Conservation (phyloP, 92 coral and sea anemone genomes). For the Umimayanthus chanpuru region DNA sequence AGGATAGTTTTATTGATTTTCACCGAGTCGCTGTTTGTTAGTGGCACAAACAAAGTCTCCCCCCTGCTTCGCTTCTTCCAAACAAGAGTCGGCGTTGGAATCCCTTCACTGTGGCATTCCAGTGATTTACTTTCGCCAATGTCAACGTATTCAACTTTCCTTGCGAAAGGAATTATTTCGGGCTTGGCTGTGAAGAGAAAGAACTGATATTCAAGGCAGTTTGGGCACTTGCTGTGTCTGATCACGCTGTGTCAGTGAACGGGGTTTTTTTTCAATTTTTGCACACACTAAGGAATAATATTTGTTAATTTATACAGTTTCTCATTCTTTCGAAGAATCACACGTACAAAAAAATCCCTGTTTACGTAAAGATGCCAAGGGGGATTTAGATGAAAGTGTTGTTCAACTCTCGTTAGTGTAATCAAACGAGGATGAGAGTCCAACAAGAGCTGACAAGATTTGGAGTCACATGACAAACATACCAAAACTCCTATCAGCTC, state of each 20-base stretch:
- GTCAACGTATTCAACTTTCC: not conserved
- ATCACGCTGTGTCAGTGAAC: no score
- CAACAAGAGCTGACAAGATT: no score
- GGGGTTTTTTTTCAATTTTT: no score
- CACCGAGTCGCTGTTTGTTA: constrained; percentile 3
- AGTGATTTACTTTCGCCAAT: not conserved
- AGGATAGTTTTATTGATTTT: not conserved
- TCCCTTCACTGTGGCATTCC: constrained; percentile 18
- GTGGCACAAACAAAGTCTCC: not conserved
- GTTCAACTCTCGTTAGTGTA: no score
- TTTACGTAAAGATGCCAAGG: no score
- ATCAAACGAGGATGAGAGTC: no score
- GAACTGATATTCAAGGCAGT: not conserved
- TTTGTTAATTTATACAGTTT: not conserved
- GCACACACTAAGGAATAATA: not conserved
- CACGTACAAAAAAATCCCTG: no score
- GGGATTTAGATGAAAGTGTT: no score
- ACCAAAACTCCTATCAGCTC: no score
- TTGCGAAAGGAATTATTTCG: not conserved
- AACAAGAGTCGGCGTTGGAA: constrained; percentile 8
- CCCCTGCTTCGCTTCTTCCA: constrained; percentile 5
- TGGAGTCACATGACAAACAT: no score
- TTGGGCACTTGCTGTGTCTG: no score
- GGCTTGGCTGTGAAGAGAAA: constrained; percentile 17
- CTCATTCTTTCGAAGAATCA: no score